phyloP scores from a whole-genome alignment of 2,113 vertebrate species.

The Vulpes vulpes region DNA sequence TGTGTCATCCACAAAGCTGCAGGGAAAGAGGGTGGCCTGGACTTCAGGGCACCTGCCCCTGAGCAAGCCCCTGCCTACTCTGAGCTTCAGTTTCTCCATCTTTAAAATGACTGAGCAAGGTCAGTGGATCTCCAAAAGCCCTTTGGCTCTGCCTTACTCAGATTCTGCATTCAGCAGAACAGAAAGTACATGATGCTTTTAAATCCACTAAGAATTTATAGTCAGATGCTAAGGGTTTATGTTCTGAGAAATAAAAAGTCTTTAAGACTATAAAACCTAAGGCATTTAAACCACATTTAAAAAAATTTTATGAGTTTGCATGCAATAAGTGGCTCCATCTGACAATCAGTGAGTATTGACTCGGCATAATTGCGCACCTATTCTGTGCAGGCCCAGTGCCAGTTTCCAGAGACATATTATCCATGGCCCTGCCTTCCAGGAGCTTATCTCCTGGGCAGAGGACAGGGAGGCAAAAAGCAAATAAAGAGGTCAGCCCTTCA shows the following conservation, averaged over 20 bases:
- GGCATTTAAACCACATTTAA: conserved; percentile 51
- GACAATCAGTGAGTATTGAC: neutral
- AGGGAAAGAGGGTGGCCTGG: neutral
- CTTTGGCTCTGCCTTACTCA: conserved; percentile 52
- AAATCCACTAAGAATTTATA: conserved; percentile 80
- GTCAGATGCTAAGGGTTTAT: conserved; percentile 80
- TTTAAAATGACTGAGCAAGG: conserved; percentile 18
- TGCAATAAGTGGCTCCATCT: conserved; percentile 3
- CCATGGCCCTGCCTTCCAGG: neutral
- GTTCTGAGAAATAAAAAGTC: conserved; percentile 65
- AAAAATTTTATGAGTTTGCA: neutral
- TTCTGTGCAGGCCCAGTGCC: neutral
- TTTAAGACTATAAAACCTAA: conserved; percentile 73
- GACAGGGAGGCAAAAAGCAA: neutral
- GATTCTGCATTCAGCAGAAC: conserved; percentile 72
- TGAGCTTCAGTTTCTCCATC: conserved; percentile 14
- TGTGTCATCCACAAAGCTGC: neutral
- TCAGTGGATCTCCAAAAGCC: conserved; percentile 54
- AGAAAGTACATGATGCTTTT: conserved; percentile 75
- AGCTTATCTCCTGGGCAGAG: neutral
- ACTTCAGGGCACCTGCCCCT: neutral
- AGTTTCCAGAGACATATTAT: neutral
- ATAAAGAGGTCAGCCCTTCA: neutral
- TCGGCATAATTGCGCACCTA: neutral
- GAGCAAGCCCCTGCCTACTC: neutral